A percentile compares a stretch with the other conserved stretches of the same genome.
Conservation (phyloP, 1,140 invertebrate genomes). For the Oscheius sp. region DNA sequence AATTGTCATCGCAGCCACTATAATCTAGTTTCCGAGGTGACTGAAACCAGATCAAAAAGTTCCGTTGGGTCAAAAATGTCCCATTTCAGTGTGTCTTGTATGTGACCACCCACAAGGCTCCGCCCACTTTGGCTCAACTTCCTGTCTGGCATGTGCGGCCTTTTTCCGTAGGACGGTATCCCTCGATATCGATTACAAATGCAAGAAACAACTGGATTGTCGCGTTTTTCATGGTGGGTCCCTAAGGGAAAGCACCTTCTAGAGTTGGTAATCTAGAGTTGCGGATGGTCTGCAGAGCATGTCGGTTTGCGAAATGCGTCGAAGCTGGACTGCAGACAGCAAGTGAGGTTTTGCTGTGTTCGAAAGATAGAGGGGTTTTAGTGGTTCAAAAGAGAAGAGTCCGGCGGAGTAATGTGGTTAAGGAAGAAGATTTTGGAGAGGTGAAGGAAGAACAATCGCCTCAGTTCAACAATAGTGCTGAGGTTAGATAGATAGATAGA, state of each 20-base stretch:
- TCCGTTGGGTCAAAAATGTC: neutral
- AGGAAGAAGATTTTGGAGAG: neutral
- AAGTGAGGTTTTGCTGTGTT: neutral
- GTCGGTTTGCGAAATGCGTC: constrained; percentile 33
- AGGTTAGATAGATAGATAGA: no score
- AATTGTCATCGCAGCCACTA: neutral
- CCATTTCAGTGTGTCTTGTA: constrained; percentile 13
- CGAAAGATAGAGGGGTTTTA: neutral
- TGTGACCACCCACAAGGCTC: constrained; percentile 29
- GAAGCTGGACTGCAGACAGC: constrained; percentile 33
- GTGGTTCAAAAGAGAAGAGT: constrained; percentile 16
- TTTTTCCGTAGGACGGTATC: constrained; percentile 30
- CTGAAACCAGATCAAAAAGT: no score
- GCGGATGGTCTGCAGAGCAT: constrained; percentile 40
- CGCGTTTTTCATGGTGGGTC: constrained; percentile 18
- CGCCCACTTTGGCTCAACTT: constrained; percentile 31
- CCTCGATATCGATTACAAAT: constrained; percentile 18
- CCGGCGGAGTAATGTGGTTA: neutral
- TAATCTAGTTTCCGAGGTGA: neutral
- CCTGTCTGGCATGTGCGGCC: constrained; percentile 41
- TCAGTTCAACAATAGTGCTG: no score
- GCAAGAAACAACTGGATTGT: constrained; percentile 12
- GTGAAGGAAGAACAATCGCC: neutral
- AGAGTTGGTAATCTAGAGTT: constrained; percentile 23
- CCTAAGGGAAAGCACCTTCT: neutral